Evolutionary conservation across 2,797 vertebrate genomes (phyloP).

Genomic region (Siniperca obscura): DNA sequence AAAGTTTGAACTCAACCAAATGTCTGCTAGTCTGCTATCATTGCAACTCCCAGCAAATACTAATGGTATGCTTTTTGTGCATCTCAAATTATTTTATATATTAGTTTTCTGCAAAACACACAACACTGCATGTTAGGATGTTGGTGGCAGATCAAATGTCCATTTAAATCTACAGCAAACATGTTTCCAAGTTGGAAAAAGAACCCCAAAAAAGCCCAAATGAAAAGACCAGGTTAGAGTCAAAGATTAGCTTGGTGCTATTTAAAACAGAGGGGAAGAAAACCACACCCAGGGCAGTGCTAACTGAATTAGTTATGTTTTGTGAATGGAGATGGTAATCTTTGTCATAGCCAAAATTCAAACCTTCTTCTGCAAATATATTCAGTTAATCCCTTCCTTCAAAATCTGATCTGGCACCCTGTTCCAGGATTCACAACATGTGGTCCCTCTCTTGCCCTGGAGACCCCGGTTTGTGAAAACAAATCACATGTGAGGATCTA

Average conservation of each 20-base stretch:
- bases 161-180: constrained; percentile 31
- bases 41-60: not conserved
- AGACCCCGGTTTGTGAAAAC: constrained; percentile 45
- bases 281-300: constrained; percentile 60
- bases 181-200: constrained; percentile 6
- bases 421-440: constrained; percentile 29
- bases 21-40: constrained; percentile 3
- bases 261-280: constrained; percentile 21
- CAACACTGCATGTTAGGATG: constrained; percentile 1
- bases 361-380: constrained; percentile 29
- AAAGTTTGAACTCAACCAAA: constrained; percentile 3
- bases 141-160: constrained; percentile 1
- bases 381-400: constrained; percentile 40
- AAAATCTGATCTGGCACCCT: constrained; percentile 2
- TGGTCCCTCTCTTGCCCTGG: not conserved
- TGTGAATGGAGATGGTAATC: constrained; percentile 20
- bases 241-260: constrained; percentile 40
- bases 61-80: not conserved
- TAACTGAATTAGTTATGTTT: constrained; percentile 27
- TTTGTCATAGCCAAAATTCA: constrained; percentile 18
- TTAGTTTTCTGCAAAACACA: constrained; percentile 2
- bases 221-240: constrained; percentile 13
- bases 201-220: constrained; percentile 40
- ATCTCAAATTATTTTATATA: not conserved
- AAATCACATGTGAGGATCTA: constrained; percentile 44